Percentiles rank a stretch among this genome's conserved stretches.
These are phyloP conservation scores for Drosophila azteca DNA, from an alignment of 1,140 invertebrate species.

Conservation along the genomic window DNA sequence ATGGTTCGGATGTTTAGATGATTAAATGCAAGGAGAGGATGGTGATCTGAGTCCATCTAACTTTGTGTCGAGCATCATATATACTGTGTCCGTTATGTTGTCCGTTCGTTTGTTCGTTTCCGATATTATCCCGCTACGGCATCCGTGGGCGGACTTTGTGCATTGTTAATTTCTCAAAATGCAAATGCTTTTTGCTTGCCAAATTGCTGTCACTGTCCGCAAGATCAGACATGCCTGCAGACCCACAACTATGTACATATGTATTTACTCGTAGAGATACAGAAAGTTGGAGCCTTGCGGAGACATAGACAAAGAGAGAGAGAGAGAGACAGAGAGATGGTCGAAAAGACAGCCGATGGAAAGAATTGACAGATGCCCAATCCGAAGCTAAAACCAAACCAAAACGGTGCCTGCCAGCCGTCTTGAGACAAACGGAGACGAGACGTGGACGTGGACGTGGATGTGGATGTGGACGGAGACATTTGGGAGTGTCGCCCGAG, in stretches of 20 bases:
- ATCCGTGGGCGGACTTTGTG: constrained; percentile 16
- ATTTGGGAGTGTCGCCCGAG: constrained; percentile 70
- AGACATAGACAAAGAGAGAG: background rate
- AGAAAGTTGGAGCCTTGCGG: background rate
- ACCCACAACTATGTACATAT: too few relatives aligned
- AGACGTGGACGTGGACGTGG: background rate
- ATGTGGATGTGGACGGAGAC: constrained; percentile 14
- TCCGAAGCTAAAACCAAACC: constrained; percentile 16
- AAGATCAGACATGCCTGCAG: background rate
- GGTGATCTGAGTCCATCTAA: too few relatives aligned
- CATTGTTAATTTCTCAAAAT: constrained; percentile 41
- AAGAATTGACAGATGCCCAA: constrained; percentile 30
- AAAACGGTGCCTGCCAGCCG: constrained; percentile 29
- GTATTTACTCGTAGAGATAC: too few relatives aligned
- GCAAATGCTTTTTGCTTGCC: constrained; percentile 5
- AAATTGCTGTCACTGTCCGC: constrained; percentile 15
- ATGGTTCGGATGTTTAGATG: too few relatives aligned
- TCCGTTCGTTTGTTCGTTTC: too few relatives aligned
- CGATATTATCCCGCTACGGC: too few relatives aligned
- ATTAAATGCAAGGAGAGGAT: too few relatives aligned
- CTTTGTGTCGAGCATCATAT: too few relatives aligned
- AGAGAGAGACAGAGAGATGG: too few relatives aligned
- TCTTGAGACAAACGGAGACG: constrained; percentile 12
- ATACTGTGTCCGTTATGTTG: too few relatives aligned
- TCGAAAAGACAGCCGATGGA: too few relatives aligned